Base-by-base conservation (phyloP, 1,140 invertebrate genomes). In the Bombyx mandarina region DNA sequence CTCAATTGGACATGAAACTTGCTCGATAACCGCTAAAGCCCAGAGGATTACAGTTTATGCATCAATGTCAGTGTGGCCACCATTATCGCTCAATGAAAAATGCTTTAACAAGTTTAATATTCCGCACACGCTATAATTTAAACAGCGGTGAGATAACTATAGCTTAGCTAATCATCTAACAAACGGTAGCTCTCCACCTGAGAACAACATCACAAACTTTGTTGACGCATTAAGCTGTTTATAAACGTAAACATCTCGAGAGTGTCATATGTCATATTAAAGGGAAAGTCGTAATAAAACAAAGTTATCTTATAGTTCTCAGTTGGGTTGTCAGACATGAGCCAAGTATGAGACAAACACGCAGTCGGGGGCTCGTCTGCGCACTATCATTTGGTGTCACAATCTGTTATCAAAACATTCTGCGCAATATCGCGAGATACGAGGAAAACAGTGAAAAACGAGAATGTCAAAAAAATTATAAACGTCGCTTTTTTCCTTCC, bases 301-400 rank as follows among this genome's bases (percentile, higher is more conserved):
- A 64, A 60, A 61, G 52, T 69, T 76, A 77, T 80, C 71, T 77
- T 72, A 66, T 74, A 71, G 60, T 57, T 60, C 62, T 71, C 67
- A 69, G 67, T 62, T 66, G 60, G 62, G 61, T 64, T 56, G 68
- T 62, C 68, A 73, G 71, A 72, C 63, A 67, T 60, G 59, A 69
- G 12, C 12, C 12, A 47, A 58, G 60, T 60, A 70, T 60, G 63
- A 57, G 59, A 60, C 62, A 72, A 71, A 73, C 64, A 72, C 57
- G 53, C 57, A 71, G 67, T 57, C 51, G 69, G 72, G 62, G 73
- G 73, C 74, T 79, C 72, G 76, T 52, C 73, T 58, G 45, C 49
- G 61, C 47, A 58, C 63, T 65, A 65, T 72, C 66, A 67, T 6
- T 47, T 63, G 64, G 35, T 51, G 58, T 49, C 56, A 64, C 46